A percentile compares a stretch with the other conserved stretches of the same genome.
Evolutionary conservation across 2,797 vertebrate species (phyloP).

Genomic region (Syndactyla subalaris): DNA sequence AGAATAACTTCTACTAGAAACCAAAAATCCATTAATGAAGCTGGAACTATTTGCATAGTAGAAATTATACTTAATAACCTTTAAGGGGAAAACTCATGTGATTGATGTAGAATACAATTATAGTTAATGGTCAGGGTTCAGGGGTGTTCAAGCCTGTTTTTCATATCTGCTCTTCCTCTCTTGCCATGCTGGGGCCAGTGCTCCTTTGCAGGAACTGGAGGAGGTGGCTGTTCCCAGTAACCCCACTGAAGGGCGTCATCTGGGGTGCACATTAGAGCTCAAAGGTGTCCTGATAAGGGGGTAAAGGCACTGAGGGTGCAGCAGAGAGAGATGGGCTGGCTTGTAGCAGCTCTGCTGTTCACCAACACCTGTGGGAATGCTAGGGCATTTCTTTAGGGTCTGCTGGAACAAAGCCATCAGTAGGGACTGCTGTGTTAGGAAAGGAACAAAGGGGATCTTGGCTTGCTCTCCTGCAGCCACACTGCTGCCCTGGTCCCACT

Average conservation of each 20-base stretch:
- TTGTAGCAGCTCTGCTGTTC: background rate
- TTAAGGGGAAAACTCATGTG: constrained; percentile 56
- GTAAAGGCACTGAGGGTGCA: background rate
- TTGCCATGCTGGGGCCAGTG: background rate
- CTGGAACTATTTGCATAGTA: constrained; percentile 69
- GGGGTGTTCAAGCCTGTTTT: constrained; percentile 12
- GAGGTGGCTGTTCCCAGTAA: background rate
- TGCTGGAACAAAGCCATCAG: background rate
- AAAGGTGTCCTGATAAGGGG: background rate
- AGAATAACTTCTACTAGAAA: constrained; percentile 54
- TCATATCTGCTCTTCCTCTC: background rate
- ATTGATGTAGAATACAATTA: constrained; percentile 70
- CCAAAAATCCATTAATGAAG: constrained; percentile 69
- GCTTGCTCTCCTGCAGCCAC: background rate
- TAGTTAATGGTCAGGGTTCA: constrained; percentile 61
- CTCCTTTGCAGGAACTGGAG: background rate
- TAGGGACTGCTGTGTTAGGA: background rate
- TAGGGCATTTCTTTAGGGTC: background rate
- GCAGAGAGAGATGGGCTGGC: background rate
- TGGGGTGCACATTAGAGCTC: background rate
- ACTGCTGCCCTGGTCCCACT: accelerated
- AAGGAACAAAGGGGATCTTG: background rate
- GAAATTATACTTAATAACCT: constrained; percentile 71
- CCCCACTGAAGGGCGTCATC: background rate
- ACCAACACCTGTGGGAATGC: background rate